Evolutionary conservation across 2,797 vertebrate species (phyloP).

Genomic region (Xenentodon cancila): DNA sequence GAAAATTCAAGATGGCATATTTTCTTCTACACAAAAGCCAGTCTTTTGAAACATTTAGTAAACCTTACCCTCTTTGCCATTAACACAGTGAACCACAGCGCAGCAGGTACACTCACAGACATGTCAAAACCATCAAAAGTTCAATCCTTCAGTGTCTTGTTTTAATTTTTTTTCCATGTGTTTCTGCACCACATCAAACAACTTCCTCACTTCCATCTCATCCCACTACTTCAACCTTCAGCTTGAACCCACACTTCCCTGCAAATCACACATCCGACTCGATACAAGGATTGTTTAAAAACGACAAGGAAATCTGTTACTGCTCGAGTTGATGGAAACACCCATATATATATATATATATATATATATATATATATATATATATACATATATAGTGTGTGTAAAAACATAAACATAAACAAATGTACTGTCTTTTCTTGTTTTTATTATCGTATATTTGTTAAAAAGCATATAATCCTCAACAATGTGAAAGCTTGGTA

Average conservation of each 20-base stretch:
- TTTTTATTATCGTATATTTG: too few species aligned
- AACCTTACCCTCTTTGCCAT: slow-evolving; percentile 9
- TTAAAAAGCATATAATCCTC: too few species aligned
- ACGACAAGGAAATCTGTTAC: background rate
- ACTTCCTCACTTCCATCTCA: slow-evolving; percentile 25
- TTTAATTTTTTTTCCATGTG: slow-evolving; percentile 3
- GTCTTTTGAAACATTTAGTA: slow-evolving; percentile 13
- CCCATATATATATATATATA: background rate
- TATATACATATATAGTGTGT: too few species aligned
- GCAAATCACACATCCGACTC: background rate
- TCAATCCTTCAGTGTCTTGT: slow-evolving; percentile 23
- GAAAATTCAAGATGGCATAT: background rate
- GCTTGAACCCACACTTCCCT: slow-evolving; percentile 4
- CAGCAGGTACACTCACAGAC: background rate
- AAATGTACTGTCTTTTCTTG: too few species aligned
- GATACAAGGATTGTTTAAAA: background rate
- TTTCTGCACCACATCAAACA: slow-evolving; percentile 8
- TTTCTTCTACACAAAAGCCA: slow-evolving; percentile 1
- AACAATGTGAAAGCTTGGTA: background rate
- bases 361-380: too few species aligned
- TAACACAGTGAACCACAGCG: slow-evolving; percentile 2
- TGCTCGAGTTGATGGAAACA: slow-evolving; percentile 1
- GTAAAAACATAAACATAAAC: too few species aligned
- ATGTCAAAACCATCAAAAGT: slow-evolving; percentile 28
- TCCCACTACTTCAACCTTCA: slow-evolving; percentile 27